These are phyloP conservation scores for Apis florea DNA, from an alignment of 1,140 invertebrate species.

Conservation along the genomic window DNA sequence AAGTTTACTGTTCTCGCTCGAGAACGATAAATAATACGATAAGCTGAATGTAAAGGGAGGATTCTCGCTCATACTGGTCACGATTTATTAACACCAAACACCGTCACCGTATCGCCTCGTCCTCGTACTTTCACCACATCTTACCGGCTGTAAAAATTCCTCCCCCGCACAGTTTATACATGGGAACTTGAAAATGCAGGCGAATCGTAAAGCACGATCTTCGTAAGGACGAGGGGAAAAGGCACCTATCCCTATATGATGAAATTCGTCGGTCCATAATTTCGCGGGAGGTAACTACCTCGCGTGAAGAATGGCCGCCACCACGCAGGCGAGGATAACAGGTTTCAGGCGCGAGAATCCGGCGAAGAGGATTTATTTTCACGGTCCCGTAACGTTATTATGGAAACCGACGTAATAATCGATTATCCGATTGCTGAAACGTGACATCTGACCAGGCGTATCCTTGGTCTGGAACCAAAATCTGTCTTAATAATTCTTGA, in stretches of 20 bases:
- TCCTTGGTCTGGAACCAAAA: too few relatives aligned
- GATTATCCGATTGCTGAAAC: constrained; percentile 10
- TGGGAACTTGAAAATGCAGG: background rate
- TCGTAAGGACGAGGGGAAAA: too few relatives aligned
- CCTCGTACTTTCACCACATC: background rate
- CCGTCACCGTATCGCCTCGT: background rate
- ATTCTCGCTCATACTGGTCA: too few relatives aligned
- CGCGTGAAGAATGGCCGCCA: constrained; percentile 14
- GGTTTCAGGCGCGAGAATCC: constrained; percentile 6
- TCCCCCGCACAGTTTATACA: background rate
- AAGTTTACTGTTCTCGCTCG: too few relatives aligned
- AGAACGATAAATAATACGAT: too few relatives aligned
- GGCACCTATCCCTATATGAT: background rate
- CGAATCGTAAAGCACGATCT: constrained; percentile 9
- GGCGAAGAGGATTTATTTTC: constrained; percentile 30
- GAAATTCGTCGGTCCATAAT: constrained; percentile 33
- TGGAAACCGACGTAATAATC: constrained; percentile 6
- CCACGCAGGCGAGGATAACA: background rate
- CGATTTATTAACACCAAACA: background rate
- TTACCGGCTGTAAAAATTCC: background rate
- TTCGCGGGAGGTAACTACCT: background rate
- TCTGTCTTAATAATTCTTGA: too few relatives aligned
- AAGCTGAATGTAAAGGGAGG: too few relatives aligned
- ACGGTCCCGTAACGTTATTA: background rate
- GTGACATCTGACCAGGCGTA: background rate